Evolutionary conservation across 1,140 invertebrate species (phyloP).

Genomic region (Coboldia fuscipes): DNA sequence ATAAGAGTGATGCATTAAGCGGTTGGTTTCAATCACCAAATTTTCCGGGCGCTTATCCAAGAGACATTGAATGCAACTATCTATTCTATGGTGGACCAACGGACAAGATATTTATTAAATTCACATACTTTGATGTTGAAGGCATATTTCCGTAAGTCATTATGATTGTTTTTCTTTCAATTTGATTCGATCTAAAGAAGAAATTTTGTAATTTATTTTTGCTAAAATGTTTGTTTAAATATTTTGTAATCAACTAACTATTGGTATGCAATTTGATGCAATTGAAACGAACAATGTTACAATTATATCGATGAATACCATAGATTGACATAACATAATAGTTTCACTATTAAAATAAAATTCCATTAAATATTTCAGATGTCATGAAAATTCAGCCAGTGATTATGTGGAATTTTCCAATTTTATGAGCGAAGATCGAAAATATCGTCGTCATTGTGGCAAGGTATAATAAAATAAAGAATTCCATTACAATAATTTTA

Average conservation of each 20-base stretch:
- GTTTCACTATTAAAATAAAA: neutral
- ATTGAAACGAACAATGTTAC: too few species aligned
- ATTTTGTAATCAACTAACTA: too few species aligned
- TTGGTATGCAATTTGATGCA: too few species aligned
- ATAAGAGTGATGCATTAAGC: conserved; percentile 51
- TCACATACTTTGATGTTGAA: conserved; percentile 80
- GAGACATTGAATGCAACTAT: conserved; percentile 81
- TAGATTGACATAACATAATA: too few species aligned
- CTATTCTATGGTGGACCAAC: conserved; percentile 67
- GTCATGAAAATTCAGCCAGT: conserved; percentile 64
- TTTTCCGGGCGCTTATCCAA: conserved; percentile 76
- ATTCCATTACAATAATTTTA: too few species aligned
- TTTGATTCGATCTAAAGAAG: neutral
- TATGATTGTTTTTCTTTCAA: conserved; percentile 2
- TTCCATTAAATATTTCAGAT: conserved; percentile 31
- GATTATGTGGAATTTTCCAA: conserved; percentile 92
- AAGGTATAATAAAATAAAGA: too few species aligned
- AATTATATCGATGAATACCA: too few species aligned
- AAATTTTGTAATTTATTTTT: neutral
- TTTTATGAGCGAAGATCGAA: conserved; percentile 66
- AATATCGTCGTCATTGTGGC: conserved; percentile 71
- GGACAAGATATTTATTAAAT: conserved; percentile 68
- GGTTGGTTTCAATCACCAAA: conserved; percentile 83
- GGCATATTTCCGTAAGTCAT: conserved; percentile 66
- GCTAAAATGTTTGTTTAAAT: too few species aligned